Evolutionary conservation across 2,797 vertebrate genomes (phyloP).

Genomic region (Saxicola maurus): DNA sequence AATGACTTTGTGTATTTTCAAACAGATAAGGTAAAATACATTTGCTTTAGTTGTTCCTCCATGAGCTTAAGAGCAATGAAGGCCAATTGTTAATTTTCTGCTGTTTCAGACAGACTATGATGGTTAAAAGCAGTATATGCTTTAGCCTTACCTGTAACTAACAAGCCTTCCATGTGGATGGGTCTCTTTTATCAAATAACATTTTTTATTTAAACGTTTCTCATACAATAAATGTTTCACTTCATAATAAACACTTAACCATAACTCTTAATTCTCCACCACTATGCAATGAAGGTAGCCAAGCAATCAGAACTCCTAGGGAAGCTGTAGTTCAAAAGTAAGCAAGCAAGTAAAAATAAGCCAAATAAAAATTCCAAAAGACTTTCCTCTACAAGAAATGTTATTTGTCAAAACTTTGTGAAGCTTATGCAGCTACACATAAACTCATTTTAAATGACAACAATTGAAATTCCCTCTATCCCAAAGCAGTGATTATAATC

Average conservation of each 20-base stretch:
- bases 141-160: background rate
- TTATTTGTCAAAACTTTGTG: background rate
- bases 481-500: background rate
- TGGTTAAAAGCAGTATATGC: background rate
- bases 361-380: background rate
- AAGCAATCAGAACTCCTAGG: background rate
- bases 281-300: background rate
- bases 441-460: background rate
- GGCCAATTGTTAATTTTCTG: background rate
- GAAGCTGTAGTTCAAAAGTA: background rate
- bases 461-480: background rate
- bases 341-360: background rate
- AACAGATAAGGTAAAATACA: background rate
- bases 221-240: background rate
- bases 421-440: background rate
- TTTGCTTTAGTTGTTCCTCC: background rate
- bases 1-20: background rate
- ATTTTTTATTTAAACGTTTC: background rate
- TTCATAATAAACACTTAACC: background rate
- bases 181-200: background rate
- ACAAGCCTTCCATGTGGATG: background rate
- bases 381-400: background rate
- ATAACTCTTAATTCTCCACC: background rate
- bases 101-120: background rate
- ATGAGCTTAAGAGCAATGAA: background rate